phyloP scores from a whole-genome alignment of 2,113 vertebrate genomes.

The Donacobius atricapilla region DNA sequence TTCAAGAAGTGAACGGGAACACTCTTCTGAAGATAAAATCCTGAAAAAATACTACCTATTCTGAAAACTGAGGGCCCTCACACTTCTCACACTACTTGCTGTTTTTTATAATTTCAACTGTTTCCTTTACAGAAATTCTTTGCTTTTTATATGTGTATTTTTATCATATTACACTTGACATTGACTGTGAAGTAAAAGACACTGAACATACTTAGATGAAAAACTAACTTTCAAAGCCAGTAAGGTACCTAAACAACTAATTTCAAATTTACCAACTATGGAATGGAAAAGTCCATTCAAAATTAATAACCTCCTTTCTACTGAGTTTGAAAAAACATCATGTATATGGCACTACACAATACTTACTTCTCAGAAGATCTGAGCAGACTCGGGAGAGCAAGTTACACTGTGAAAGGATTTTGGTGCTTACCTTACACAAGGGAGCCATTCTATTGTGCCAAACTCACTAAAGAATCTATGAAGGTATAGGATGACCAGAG shows the following conservation, averaged over 20 bases:
- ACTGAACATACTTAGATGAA: background rate
- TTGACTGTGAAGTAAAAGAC: background rate
- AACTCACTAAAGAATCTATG: background rate
- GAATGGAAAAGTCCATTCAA: background rate
- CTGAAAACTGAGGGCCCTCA: background rate
- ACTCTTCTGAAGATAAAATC: background rate
- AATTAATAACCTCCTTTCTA: background rate
- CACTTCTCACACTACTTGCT: background rate
- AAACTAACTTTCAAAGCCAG: background rate
- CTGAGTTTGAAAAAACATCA: background rate
- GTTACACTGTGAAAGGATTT: background rate
- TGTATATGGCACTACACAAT: background rate
- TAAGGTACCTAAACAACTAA: accelerated
- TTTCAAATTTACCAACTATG: background rate
- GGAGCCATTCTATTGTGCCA: background rate
- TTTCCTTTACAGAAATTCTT: background rate
- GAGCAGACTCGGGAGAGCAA: background rate
- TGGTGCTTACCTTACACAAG: background rate
- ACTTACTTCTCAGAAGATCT: background rate
- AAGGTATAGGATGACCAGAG: background rate
- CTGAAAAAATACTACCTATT: background rate
- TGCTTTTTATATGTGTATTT: background rate
- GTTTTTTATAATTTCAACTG: background rate
- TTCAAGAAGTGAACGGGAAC: background rate
- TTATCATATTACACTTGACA: background rate